phyloP scores from a whole-genome alignment of 1,140 invertebrate species.

The Dendrolimus kikuchii region DNA sequence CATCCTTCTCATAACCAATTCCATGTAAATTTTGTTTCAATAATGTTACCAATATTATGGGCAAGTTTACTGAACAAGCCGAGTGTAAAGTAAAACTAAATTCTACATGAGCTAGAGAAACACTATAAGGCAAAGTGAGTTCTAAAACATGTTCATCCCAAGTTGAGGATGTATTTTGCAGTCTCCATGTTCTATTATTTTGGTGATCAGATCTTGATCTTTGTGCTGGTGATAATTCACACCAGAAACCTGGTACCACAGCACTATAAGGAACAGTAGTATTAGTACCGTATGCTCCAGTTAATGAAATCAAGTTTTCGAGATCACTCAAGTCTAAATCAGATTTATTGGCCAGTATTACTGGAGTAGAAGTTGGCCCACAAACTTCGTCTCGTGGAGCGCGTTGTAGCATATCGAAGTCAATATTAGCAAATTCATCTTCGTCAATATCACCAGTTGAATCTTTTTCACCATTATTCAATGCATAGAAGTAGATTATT shows the following conservation, averaged over 20 bases:
- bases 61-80: constrained; percentile 74
- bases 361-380: constrained; percentile 61
- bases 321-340: constrained; percentile 51
- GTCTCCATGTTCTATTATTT: constrained; percentile 87
- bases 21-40: constrained; percentile 86
- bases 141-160: constrained; percentile 96
- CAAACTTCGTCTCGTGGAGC: constrained; percentile 58
- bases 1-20: constrained; percentile 74
- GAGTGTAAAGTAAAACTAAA: constrained; percentile 88
- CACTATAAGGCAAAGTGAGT: constrained; percentile 84
- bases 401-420: constrained; percentile 54
- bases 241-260: constrained; percentile 94
- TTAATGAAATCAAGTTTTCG: constrained; percentile 50
- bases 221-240: constrained; percentile 91
- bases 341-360: constrained; percentile 59
- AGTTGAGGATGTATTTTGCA: constrained; percentile 88
- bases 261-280: constrained; percentile 81
- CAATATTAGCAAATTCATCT: constrained; percentile 70
- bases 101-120: constrained; percentile 88
- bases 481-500: constrained; percentile 86
- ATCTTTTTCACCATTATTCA: constrained; percentile 80
- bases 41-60: constrained; percentile 85
- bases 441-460: constrained; percentile 78
- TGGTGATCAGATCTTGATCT: constrained; percentile 87
- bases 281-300: constrained; percentile 67